phyloP scores from a whole-genome alignment of 2,888 invertebrate genomes.

The Pegoplata infirma region DNA sequence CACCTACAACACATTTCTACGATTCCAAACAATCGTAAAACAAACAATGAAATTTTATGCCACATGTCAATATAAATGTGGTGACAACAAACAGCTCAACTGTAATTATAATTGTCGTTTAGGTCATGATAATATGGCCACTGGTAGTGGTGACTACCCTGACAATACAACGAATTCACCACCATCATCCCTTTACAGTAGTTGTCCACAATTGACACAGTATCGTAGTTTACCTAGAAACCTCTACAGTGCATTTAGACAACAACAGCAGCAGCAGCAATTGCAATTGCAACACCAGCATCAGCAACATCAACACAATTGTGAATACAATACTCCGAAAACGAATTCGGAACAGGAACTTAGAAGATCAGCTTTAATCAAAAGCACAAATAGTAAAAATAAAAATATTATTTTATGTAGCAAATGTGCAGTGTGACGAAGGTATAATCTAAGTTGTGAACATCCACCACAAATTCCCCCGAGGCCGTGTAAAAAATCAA shows the following conservation, averaged over 20 bases:
- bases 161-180: conserved; percentile 68
- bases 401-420: conserved; percentile 72
- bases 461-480: conserved; percentile 68
- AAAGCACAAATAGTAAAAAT: conserved; percentile 55
- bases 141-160: conserved; percentile 68
- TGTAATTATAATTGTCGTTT: conserved; percentile 61
- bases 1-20: conserved; percentile 11
- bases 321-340: conserved; percentile 26
- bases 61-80: conserved; percentile 76
- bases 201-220: conserved; percentile 74
- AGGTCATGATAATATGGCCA: conserved; percentile 72
- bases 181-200: conserved; percentile 74
- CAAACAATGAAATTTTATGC: conserved; percentile 75
- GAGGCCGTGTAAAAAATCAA: neutral
- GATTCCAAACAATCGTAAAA: conserved; percentile 45
- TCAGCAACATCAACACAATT: conserved; percentile 51
- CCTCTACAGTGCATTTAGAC: conserved; percentile 56
- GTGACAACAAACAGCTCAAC: conserved; percentile 69
- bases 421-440: conserved; percentile 77
- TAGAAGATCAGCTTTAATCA: conserved; percentile 59
- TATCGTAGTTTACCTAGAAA: conserved; percentile 62
- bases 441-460: conserved; percentile 74
- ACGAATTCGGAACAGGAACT: conserved; percentile 63
- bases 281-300: conserved; percentile 44
- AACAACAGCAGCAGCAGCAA: conserved; percentile 48